Conservation (phyloP, 2,888 invertebrate genomes). For the Leptopterna dolabrata region DNA sequence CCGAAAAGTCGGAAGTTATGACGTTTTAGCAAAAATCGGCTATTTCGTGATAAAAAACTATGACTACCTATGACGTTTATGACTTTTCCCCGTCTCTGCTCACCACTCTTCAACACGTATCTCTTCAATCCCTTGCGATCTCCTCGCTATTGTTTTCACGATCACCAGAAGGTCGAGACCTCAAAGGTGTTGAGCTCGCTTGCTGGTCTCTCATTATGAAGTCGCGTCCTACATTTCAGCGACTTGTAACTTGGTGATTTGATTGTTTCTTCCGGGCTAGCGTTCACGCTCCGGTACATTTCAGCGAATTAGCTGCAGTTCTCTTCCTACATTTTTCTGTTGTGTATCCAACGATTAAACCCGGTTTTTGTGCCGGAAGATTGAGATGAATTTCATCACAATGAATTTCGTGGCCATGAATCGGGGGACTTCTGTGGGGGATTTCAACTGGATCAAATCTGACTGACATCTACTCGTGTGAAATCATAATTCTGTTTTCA, state of each 20-base stretch:
- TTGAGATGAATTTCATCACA: no score
- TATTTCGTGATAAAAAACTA: no score
- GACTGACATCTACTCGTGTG: no score
- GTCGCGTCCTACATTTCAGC: neutral
- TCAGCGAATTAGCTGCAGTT: neutral
- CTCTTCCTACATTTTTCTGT: neutral
- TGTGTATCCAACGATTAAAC: neutral
- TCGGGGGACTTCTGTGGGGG: no score
- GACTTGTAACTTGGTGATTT: neutral
- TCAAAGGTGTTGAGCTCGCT: neutral
- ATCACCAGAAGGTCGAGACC: neutral
- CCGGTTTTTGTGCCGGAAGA: neutral
- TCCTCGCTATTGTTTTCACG: slow-evolving; percentile 1
- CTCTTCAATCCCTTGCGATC: neutral
- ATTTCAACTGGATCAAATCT: no score
- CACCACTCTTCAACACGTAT: neutral
- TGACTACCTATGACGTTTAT: no score
- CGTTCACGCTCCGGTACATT: neutral
- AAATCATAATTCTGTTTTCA: no score
- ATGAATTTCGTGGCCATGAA: no score
- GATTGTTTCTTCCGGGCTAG: neutral
- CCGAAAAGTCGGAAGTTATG: no score
- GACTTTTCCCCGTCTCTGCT: no score
- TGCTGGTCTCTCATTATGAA: neutral
- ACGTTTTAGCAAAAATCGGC: no score